A percentile compares a stretch with the other conserved stretches of the same genome.
Evolutionary conservation across 2,797 vertebrate species (phyloP).

Genomic region (Cossypha caffra): DNA sequence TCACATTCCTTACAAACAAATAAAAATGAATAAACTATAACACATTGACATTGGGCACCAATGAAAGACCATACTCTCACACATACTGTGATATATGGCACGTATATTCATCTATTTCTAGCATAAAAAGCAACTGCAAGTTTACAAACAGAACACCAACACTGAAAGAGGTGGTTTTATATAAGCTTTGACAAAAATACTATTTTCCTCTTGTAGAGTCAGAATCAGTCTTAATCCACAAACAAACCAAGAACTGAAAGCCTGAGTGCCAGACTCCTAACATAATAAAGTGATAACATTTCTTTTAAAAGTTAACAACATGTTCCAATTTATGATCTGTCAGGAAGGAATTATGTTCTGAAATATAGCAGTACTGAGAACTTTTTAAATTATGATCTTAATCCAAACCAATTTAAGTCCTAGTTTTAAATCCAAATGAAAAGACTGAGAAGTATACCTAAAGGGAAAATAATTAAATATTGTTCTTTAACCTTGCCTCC

Average conservation of each 20-base stretch:
- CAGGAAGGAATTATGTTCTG: not conserved
- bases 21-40: slow-evolving; percentile 7
- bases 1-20: slow-evolving; percentile 85
- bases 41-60: not conserved
- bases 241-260: not conserved
- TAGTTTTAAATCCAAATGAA: not conserved
- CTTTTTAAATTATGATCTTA: not conserved
- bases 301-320: not conserved
- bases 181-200: not conserved
- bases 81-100: not conserved
- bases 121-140: not conserved
- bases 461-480: not conserved
- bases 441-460: not conserved
- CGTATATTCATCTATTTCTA: not conserved
- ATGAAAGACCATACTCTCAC: not conserved
- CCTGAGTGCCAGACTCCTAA: not conserved
- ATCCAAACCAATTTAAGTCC: not conserved
- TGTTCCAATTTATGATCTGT: not conserved
- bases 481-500: not conserved
- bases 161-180: not conserved
- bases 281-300: not conserved
- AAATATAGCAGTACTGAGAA: not conserved
- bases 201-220: not conserved
- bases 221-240: not conserved
- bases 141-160: not conserved